Conservation (phyloP, 2,888 invertebrate genomes). For the Xylota segnis region DNA sequence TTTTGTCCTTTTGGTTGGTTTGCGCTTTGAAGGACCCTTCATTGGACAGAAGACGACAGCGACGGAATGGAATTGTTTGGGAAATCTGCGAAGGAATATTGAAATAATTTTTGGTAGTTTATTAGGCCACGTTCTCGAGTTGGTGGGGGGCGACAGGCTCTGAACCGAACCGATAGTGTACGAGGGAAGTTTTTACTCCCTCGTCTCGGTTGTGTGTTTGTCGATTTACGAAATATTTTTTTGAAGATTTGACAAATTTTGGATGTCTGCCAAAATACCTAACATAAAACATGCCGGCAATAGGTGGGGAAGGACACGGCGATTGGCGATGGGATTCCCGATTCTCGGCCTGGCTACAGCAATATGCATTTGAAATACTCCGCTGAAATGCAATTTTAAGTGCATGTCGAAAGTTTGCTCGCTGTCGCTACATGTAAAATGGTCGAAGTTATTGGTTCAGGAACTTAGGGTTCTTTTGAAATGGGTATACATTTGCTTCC, state of each 20-base stretch:
- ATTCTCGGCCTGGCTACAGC: constrained; percentile 28
- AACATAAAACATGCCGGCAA: constrained; percentile 57
- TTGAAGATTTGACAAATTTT: constrained; percentile 70
- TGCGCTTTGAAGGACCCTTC: constrained; percentile 13
- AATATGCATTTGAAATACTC: constrained; percentile 67
- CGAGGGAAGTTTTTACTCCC: constrained; percentile 11
- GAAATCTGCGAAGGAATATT: constrained; percentile 68
- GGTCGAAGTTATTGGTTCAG: constrained; percentile 42
- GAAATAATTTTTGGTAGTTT: constrained; percentile 62
- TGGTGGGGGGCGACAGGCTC: background rate
- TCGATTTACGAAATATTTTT: constrained; percentile 59
- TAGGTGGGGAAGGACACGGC: background rate
- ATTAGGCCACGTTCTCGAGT: constrained; percentile 31
- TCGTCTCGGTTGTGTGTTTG: constrained; percentile 31
- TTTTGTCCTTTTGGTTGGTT: background rate
- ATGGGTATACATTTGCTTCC: too few relatives aligned
- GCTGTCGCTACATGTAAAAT: constrained; percentile 53
- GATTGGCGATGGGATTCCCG: constrained; percentile 29
- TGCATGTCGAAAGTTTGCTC: constrained; percentile 69
- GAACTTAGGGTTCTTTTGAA: background rate
- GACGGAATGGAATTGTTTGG: constrained; percentile 29
- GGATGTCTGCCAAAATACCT: constrained; percentile 68
- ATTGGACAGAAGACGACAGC: constrained; percentile 12
- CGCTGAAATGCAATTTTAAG: constrained; percentile 72
- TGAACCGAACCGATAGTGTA: background rate